phyloP scores from a whole-genome alignment of 2,797 vertebrate species.

The Microctenopoma steveboyesi region DNA sequence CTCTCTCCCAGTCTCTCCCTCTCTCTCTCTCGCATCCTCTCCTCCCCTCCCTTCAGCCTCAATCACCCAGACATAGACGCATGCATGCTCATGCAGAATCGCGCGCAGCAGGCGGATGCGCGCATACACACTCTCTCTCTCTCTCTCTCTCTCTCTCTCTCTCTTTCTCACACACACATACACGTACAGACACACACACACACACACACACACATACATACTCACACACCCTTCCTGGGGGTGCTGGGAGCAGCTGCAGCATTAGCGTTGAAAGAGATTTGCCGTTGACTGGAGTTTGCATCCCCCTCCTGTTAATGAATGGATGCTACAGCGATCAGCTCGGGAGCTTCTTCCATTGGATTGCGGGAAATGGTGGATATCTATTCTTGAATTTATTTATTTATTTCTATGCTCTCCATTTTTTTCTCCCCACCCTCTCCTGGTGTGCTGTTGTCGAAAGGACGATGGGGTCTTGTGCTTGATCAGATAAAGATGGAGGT shows the following conservation, averaged over 20 bases:
- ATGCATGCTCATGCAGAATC: constrained; percentile 82
- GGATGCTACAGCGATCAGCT: constrained; percentile 80
- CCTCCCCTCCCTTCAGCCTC: constrained; percentile 73
- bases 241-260: constrained; percentile 86
- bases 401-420: constrained; percentile 80
- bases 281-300: constrained; percentile 83
- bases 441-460: constrained; percentile 79
- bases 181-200: constrained; percentile 37
- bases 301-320: constrained; percentile 81
- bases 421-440: constrained; percentile 77
- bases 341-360: constrained; percentile 83
- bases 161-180: constrained; percentile 29
- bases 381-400: constrained; percentile 80
- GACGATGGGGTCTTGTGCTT: constrained; percentile 82
- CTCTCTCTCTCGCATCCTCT: constrained; percentile 36
- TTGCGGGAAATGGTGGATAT: constrained; percentile 82
- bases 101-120: constrained; percentile 78
- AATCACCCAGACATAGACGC: constrained; percentile 81
- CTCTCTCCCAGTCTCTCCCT: constrained; percentile 33
- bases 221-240: constrained; percentile 86
- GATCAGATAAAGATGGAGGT: constrained; percentile 83
- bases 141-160: constrained; percentile 25
- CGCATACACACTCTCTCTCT: constrained; percentile 70
- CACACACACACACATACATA: constrained; percentile 65
- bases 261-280: constrained; percentile 83